These are phyloP conservation scores for Boulengeromyrus knoepffleri DNA, from an alignment of 2,113 vertebrate genomes.

Conservation along the genomic window DNA sequence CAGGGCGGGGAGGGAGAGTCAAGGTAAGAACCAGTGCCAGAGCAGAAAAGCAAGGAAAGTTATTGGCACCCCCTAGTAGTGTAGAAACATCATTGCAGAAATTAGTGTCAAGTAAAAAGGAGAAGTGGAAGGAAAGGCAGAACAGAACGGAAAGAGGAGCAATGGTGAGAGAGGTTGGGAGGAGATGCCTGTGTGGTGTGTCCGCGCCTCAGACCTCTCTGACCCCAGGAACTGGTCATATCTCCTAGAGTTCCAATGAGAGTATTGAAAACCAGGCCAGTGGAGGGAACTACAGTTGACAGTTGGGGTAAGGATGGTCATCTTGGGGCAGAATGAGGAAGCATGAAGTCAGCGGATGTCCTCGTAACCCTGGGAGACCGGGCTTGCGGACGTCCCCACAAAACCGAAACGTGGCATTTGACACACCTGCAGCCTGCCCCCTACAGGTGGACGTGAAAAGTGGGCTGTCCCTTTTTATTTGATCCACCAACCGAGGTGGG, in stretches of 20 bases:
- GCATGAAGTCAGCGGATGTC: not conserved
- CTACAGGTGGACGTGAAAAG: not conserved
- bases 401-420: not conserved
- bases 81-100: conserved; percentile 10
- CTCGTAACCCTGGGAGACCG: not conserved
- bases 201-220: not conserved
- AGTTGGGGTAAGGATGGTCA: not conserved
- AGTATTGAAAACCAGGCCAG: not conserved
- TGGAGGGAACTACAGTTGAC: not conserved
- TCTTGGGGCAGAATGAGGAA: not conserved
- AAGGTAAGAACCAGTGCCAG: conserved; percentile 10
- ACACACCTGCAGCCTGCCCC: not conserved
- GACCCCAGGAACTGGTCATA: not conserved
- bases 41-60: not conserved
- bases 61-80: conserved; percentile 32
- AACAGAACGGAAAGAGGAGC: not conserved
- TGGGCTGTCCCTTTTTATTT: not conserved
- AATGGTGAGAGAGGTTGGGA: not conserved
- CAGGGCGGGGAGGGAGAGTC: not conserved
- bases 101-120: not conserved
- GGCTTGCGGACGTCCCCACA: not conserved
- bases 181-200: not conserved
- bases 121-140: not conserved
- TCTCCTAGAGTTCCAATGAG: not conserved
- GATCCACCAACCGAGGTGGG: not conserved